Conservation (phyloP, 2,888 invertebrate genomes). For the Meganola albula region DNA sequence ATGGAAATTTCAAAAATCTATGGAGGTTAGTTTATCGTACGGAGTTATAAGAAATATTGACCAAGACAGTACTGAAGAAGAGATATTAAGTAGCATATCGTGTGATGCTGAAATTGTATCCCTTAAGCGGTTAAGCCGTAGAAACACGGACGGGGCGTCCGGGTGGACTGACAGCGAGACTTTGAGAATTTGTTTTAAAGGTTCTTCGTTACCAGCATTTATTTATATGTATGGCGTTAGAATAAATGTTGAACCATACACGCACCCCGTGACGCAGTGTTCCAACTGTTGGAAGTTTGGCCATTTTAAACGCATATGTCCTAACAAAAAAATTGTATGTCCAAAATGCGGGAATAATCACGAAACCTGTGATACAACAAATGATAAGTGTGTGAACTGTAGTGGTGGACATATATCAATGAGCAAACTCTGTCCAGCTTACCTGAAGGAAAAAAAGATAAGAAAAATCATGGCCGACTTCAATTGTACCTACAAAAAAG, state of each 20-base stretch:
- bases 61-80: conserved; percentile 5
- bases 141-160: neutral
- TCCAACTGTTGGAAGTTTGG: conserved; percentile 15
- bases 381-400: conserved; percentile 12
- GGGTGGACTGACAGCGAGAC: conserved; percentile 9
- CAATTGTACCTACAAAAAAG: conserved; percentile 11
- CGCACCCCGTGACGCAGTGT: conserved; percentile 13
- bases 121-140: conserved; percentile 4
- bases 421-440: conserved; percentile 11
- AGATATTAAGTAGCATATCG: conserved; percentile 1
- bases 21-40: conserved; percentile 5
- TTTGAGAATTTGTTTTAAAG: conserved; percentile 6
- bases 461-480: conserved; percentile 11
- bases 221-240: conserved; percentile 2
- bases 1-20: conserved; percentile 3
- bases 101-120: conserved; percentile 3
- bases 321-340: conserved; percentile 5
- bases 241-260: conserved; percentile 10
- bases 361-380: conserved; percentile 7
- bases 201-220: conserved; percentile 5
- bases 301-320: conserved; percentile 6
- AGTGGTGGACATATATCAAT: conserved; percentile 12
- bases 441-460: conserved; percentile 12
- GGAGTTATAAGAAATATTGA: conserved; percentile 9
- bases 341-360: conserved; percentile 12